A percentile compares a stretch with the other conserved stretches of the same genome.
These are phyloP conservation scores for Agonopterix subpropinquella DNA, from an alignment of 2,888 invertebrate genomes.

Conservation along the genomic window DNA sequence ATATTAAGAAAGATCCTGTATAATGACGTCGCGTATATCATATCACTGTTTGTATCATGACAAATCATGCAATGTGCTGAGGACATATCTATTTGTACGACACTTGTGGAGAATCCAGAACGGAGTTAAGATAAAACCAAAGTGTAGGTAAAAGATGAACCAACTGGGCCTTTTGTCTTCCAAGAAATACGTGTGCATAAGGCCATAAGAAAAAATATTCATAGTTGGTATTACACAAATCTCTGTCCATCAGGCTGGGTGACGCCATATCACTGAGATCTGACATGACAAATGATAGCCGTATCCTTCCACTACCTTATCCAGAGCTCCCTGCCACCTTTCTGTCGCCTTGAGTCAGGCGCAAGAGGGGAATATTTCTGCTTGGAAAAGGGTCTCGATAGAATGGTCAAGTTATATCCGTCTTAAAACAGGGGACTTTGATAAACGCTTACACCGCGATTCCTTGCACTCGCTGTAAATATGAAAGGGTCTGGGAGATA, in stretches of 20 bases:
- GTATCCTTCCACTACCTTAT: slow-evolving; percentile 28
- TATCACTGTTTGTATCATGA: too few relatives aligned
- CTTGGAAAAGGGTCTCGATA: slow-evolving; percentile 18
- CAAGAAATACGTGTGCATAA: slow-evolving; percentile 7
- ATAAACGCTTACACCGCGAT: slow-evolving; percentile 30
- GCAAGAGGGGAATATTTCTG: slow-evolving; percentile 4
- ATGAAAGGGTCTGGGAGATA: slow-evolving; percentile 1
- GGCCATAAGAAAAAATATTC: slow-evolving; percentile 42
- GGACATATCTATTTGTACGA: too few relatives aligned
- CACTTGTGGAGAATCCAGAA: too few relatives aligned
- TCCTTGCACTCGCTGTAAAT: slow-evolving; percentile 19
- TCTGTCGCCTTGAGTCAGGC: slow-evolving; percentile 6
- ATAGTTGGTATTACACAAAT: slow-evolving; percentile 59
- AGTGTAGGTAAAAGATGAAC: too few relatives aligned
- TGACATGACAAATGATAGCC: slow-evolving; percentile 66
- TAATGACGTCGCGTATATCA: too few relatives aligned
- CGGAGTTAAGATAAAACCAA: too few relatives aligned
- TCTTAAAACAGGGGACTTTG: slow-evolving; percentile 48
- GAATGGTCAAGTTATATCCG: slow-evolving; percentile 33
- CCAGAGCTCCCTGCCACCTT: slow-evolving; percentile 22
- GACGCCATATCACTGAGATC: slow-evolving; percentile 58
- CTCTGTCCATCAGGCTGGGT: slow-evolving; percentile 55
- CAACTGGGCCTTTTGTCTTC: neutral
- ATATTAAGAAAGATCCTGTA: too few relatives aligned
- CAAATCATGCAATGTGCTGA: too few relatives aligned